Percentiles rank a stretch among this genome's conserved stretches.
phyloP scores from a whole-genome alignment of 2,797 vertebrate genomes.

The Pantherophis vulpinus region DNA sequence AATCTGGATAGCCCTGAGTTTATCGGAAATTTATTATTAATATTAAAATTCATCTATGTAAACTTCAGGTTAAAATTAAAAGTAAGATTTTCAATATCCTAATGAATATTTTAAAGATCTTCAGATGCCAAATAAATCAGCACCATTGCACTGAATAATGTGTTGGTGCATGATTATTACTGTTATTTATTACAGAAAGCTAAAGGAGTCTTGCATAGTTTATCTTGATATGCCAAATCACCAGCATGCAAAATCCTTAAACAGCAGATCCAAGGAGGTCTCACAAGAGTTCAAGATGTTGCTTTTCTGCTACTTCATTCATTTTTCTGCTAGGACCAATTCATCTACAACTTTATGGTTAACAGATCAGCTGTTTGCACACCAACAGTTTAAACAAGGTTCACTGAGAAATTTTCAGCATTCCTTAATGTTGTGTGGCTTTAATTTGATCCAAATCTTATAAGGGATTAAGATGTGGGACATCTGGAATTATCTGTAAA shows the following conservation, averaged over 20 bases:
- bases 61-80: conserved; percentile 50
- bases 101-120: conserved; percentile 53
- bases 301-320: conserved; percentile 22
- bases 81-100: conserved; percentile 46
- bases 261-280: neutral
- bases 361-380: neutral
- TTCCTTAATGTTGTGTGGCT: neutral
- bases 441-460: neutral
- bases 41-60: conserved; percentile 49
- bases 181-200: conserved; percentile 53
- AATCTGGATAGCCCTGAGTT: conserved; percentile 28
- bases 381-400: neutral
- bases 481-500: neutral
- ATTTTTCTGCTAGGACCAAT: conserved; percentile 18
- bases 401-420: neutral
- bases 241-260: conserved; percentile 16
- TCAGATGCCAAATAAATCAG: conserved; percentile 53
- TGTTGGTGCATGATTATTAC: conserved; percentile 38
- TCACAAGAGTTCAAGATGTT: neutral
- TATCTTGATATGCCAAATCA: conserved; percentile 30
- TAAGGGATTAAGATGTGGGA: neutral
- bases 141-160: conserved; percentile 45
- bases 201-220: conserved; percentile 26
- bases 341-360: neutral
- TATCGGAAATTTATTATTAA: conserved; percentile 56